These are phyloP conservation scores for Drosophila elegans DNA, from an alignment of 1,140 invertebrate species.

Conservation along the genomic window DNA sequence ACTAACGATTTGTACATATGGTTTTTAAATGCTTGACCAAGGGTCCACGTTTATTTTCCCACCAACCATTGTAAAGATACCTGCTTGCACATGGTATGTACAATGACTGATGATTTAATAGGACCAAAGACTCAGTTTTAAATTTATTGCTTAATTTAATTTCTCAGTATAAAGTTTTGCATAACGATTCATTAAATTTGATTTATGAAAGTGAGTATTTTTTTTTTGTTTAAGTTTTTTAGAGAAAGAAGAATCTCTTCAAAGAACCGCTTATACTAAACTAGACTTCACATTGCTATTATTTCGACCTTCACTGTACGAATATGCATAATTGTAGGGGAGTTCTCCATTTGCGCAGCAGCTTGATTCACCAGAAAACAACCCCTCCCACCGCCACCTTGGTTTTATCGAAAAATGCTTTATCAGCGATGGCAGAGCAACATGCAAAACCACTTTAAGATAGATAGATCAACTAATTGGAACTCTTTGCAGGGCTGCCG, in stretches of 20 bases:
- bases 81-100: background rate
- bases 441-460: constrained; percentile 61
- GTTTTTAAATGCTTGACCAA: background rate
- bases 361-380: background rate
- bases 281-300: constrained; percentile 5
- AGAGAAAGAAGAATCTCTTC: no score
- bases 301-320: constrained; percentile 10
- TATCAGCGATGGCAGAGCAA: constrained; percentile 38
- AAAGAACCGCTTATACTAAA: background rate
- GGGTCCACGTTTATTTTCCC: background rate
- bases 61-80: background rate
- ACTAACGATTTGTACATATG: background rate
- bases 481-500: constrained; percentile 70
- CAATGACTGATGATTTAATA: background rate
- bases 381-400: background rate
- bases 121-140: background rate
- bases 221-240: no score
- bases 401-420: constrained; percentile 35
- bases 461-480: constrained; percentile 19
- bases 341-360: constrained; percentile 30
- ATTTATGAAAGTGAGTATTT: background rate
- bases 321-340: constrained; percentile 30
- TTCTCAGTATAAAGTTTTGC: background rate
- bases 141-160: background rate
- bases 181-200: background rate